Evolutionary conservation across 2,888 invertebrate genomes (phyloP).

Genomic region (Apotomis betuletana): DNA sequence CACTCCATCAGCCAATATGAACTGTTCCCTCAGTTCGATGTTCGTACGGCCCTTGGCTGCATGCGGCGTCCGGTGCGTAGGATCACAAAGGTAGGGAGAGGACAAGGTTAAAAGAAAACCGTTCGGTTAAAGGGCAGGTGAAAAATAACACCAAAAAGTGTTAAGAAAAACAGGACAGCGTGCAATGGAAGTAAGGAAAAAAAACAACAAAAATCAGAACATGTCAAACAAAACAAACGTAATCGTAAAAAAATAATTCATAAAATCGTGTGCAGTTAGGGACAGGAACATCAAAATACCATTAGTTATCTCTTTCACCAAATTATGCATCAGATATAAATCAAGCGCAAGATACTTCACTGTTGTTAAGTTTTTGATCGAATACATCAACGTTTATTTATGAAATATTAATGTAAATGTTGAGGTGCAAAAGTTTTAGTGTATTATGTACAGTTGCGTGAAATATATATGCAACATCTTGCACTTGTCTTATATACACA

Average conservation of each 20-base stretch:
- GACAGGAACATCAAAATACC: slow-evolving; percentile 75
- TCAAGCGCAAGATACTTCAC: slow-evolving; percentile 66
- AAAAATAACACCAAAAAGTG: slow-evolving; percentile 74
- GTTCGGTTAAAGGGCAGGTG: slow-evolving; percentile 69
- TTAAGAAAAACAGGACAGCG: slow-evolving; percentile 75
- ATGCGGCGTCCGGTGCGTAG: slow-evolving; percentile 82
- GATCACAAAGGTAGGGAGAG: slow-evolving; percentile 64
- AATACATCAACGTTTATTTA: slow-evolving; percentile 14
- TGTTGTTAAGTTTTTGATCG: slow-evolving; percentile 34
- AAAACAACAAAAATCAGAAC: slow-evolving; percentile 83
- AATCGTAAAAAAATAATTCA: slow-evolving; percentile 65
- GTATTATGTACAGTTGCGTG: slow-evolving; percentile 28
- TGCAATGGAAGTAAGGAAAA: slow-evolving; percentile 78
- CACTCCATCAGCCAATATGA: slow-evolving; percentile 98
- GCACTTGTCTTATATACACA: slow-evolving; percentile 69
- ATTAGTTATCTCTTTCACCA: slow-evolving; percentile 80
- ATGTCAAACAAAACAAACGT: slow-evolving; percentile 79
- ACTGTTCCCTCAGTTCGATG: slow-evolving; percentile 99
- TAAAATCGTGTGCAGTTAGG: slow-evolving; percentile 77
- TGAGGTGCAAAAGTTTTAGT: slow-evolving; percentile 17
- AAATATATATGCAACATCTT: slow-evolving; percentile 51
- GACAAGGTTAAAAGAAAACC: slow-evolving; percentile 71
- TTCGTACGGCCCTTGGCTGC: slow-evolving; percentile 99
- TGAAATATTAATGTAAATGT: slow-evolving; percentile 15
- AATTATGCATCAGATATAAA: slow-evolving; percentile 66